Evolutionary conservation across 2,113 vertebrate genomes (phyloP).

Genomic region (Chauna torquata): DNA sequence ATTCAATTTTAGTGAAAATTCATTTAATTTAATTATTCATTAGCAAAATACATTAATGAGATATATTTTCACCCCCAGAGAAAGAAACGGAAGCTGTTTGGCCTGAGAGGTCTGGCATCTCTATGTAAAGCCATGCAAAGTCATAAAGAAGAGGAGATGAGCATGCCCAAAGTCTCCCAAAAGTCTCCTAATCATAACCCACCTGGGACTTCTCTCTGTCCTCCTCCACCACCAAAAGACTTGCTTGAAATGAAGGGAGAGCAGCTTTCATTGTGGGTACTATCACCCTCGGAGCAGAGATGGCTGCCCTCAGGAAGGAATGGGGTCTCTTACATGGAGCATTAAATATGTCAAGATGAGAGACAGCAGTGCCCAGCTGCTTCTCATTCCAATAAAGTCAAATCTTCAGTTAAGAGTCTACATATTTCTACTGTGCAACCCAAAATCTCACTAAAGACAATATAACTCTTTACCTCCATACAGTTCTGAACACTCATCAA

Average conservation of each 20-base stretch:
- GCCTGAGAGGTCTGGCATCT: neutral
- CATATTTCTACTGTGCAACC: neutral
- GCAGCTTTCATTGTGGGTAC: too few species aligned
- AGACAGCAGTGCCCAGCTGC: accelerated
- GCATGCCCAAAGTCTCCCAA: neutral
- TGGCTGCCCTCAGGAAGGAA: neutral
- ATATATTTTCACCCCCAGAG: neutral
- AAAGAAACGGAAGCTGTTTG: neutral
- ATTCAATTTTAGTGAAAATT: neutral
- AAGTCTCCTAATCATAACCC: neutral
- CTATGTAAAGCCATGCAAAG: neutral
- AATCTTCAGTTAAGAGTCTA: neutral
- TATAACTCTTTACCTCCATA: neutral
- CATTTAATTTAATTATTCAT: neutral
- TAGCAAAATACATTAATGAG: neutral
- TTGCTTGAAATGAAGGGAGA: neutral
- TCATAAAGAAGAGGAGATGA: neutral
- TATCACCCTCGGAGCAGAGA: neutral
- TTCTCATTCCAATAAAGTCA: neutral
- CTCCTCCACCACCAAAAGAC: neutral
- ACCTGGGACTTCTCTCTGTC: neutral
- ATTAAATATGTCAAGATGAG: accelerated
- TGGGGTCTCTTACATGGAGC: neutral
- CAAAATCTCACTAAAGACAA: neutral
- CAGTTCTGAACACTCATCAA: neutral